Evolutionary conservation across 2,888 invertebrate genomes (phyloP), one percentile per base, ranked within the genome.

Genomic region (Dendrolimus houi): DNA sequence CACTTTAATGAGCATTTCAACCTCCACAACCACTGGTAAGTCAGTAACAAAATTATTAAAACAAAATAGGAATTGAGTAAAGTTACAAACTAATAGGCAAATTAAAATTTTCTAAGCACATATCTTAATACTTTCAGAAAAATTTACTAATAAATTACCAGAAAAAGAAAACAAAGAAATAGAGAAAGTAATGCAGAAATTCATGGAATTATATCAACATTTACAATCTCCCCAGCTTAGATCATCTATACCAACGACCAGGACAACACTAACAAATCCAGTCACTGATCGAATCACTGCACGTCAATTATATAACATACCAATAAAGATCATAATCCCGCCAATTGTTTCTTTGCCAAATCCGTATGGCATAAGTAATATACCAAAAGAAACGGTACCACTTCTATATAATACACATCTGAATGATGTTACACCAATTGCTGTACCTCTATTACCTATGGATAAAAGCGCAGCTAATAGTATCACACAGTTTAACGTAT

Each of bases 121-220:
- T 29, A 29, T 29, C 6, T 29, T 29, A 29, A 29, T 29, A 29
- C 29, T 68, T 71, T 13, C 62, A 71, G 71, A 65, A 57, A 56
- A 54, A 59, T 57, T 56, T 47, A 58, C 60, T 47, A 47, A 0
- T 10, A 6, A 1, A n/a, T 52, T 8, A 52, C 60, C 41, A 54
- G 59, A 17, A 63, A 54, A 58, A 53, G 61, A 58, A 55, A 68
- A 66, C 17, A 57, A 63, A 54, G 63, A 70, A 58, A 57, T 61
- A 42, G 67, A 62, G 29, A 59, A 69, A 54, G 65, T 75, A 1
- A 64, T 83, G n/a, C 69, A 74, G 53, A 77, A 77, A 60, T 66
- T 85, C 29, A 71, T 81, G 61, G 70, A 77, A 58, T 62, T 85
- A 55, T 74, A 81, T 42, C 71, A 79, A 62, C 72, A 78, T 62